Evolutionary conservation across 2,888 invertebrate species (phyloP), one percentile per base, ranked within the genome.

Genomic region (Mechanitis mazaeus): DNA sequence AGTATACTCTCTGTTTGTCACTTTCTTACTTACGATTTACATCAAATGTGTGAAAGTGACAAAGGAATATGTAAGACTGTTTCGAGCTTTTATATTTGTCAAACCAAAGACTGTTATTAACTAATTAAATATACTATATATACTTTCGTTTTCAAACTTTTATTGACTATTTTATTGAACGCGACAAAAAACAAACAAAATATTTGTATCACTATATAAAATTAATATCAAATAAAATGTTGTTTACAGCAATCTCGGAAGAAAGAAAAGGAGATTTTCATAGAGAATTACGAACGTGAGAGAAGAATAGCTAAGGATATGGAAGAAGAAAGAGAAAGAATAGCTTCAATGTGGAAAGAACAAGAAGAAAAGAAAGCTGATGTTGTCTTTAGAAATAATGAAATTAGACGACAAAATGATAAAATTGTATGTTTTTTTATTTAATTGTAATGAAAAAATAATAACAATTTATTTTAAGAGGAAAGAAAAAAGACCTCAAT

Each of bases 231-330:
- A 35, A 5, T 6, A 35, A 3, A 3, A 35, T 35, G 6, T 35
- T 35, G 6, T 35, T 76, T 78, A 28, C 70, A 89, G 89, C 71
- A 77, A 67, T 77, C 72, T 33, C 75, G 84, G 3, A 81, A 84
- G 73, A 67, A 76, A 7, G 83, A 86, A 64, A 82, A 87, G 65
- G 69, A 80, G 61, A 66, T 84, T 0, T 84, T 81, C 64, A 68
- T 80, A 0, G 78, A 83, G 6, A 76, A 83, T 65, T 76, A 74
- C 53, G 76, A 79, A 3, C 74, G 75, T 0, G 85, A 89, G 59
- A 78, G 76, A 61, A 72, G 65, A 54, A 73, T 78, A 46, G 75
- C 78, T 0, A 64, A 69, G 0, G 75, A 76, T 38, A 70, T 87
- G 60, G 79, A 84, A 53, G 68, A 74, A 46, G 81, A 83, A 62